A percentile compares a stretch with the other conserved stretches of the same genome.
Conservation (phyloP, 2,797 vertebrate genomes). For the Florisuga fusca region DNA sequence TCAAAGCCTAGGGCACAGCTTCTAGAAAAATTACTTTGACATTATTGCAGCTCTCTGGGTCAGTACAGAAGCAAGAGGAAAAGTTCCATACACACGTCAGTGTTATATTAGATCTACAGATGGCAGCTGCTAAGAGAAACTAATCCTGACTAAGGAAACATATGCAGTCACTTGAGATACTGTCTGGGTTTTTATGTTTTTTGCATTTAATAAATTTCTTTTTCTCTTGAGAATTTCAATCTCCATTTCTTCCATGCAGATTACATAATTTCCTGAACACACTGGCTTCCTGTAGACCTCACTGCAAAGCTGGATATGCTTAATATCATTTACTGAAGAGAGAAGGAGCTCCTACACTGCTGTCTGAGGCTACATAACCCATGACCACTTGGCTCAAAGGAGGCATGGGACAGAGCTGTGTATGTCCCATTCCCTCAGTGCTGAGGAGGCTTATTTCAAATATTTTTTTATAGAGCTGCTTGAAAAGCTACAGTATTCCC, state of each 20-base stretch:
- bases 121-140: slow-evolving; percentile 52
- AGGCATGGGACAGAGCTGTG: neutral
- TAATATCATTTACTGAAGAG: neutral
- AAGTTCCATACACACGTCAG: neutral
- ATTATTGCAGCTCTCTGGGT: neutral
- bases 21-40: slow-evolving; percentile 32
- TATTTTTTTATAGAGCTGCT: neutral
- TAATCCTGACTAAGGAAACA: slow-evolving; percentile 48
- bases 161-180: slow-evolving; percentile 28
- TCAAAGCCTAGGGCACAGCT: neutral
- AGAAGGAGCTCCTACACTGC: neutral
- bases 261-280: slow-evolving; percentile 40
- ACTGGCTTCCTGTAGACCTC: slow-evolving; percentile 5
- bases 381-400: neutral
- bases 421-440: neutral
- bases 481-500: neutral
- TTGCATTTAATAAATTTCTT: neutral
- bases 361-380: neutral
- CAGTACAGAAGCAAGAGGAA: neutral
- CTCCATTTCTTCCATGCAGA: slow-evolving; percentile 48
- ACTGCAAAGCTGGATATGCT: neutral
- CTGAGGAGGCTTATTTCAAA: neutral
- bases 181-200: slow-evolving; percentile 18
- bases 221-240: slow-evolving; percentile 46
- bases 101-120: slow-evolving; percentile 16